Evolutionary conservation across 2,113 vertebrate species (phyloP).

Genomic region (Brienomyrus longianalis): DNA sequence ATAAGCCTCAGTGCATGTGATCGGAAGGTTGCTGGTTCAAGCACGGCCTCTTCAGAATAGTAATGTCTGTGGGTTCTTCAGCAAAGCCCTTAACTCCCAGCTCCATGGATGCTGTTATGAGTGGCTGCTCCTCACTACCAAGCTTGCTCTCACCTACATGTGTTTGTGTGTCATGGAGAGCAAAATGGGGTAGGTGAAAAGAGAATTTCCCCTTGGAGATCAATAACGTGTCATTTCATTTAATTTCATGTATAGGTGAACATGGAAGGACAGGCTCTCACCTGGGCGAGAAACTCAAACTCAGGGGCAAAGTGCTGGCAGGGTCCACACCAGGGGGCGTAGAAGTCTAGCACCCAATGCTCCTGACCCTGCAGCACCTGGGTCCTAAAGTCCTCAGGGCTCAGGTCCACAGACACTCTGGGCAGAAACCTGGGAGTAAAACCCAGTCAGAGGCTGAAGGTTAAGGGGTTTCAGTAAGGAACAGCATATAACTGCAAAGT

Average conservation of each 20-base stretch:
- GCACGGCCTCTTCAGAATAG: background rate
- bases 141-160: background rate
- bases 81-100: background rate
- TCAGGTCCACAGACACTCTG: slow-evolving; percentile 72
- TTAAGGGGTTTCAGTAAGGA: background rate
- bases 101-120: background rate
- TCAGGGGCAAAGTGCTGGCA: slow-evolving; percentile 92
- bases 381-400: slow-evolving; percentile 74
- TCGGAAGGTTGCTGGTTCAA: background rate
- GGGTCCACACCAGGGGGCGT: slow-evolving; percentile 94
- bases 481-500: background rate
- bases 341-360: slow-evolving; percentile 94
- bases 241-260: background rate
- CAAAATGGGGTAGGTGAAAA: background rate
- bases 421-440: slow-evolving; percentile 72
- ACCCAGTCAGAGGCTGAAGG: background rate
- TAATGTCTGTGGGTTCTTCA: background rate
- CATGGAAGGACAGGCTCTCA: slow-evolving; percentile 43
- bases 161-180: background rate
- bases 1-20: background rate
- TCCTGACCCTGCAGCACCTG: slow-evolving; percentile 75
- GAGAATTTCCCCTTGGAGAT: background rate
- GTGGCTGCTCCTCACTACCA: background rate
- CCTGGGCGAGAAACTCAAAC: slow-evolving; percentile 87
- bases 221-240: background rate